A percentile compares a stretch with the other conserved stretches of the same genome.
Conservation (phyloP, 2,797 vertebrate genomes). For the Serranus cabrilla region DNA sequence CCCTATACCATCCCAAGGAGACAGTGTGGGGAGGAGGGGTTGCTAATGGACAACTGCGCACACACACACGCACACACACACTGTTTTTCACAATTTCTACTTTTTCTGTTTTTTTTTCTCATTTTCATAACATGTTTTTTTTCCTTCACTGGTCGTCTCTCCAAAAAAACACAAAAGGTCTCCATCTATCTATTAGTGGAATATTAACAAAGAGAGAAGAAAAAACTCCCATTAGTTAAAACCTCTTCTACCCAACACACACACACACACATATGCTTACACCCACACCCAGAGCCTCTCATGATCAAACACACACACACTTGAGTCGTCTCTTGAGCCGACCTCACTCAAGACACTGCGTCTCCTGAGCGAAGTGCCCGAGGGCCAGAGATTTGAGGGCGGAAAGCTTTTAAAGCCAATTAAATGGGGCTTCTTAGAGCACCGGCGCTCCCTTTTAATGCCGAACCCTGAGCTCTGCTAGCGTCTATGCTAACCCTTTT, state of each 20-base stretch:
- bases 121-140: conserved; percentile 50
- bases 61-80: conserved; percentile 13
- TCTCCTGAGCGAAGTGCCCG: conserved; percentile 80
- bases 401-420: conserved; percentile 91
- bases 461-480: conserved; percentile 77
- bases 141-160: conserved; percentile 40
- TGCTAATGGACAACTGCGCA: conserved; percentile 59
- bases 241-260: conserved; percentile 46
- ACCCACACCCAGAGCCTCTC: conserved; percentile 71
- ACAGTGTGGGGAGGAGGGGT: conserved; percentile 23
- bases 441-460: conserved; percentile 84
- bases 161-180: conserved; percentile 21
- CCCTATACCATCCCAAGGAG: conserved; percentile 72
- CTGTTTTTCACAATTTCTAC: conserved; percentile 43
- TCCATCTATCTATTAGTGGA: conserved; percentile 59
- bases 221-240: conserved; percentile 63
- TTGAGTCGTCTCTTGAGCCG: conserved; percentile 77
- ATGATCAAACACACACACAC: conserved; percentile 81
- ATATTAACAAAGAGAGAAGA: conserved; percentile 63
- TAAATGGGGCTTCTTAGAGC: conserved; percentile 89
- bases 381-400: conserved; percentile 88
- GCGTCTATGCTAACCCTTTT: conserved; percentile 71
- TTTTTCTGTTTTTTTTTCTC: conserved; percentile 45
- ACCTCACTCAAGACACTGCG: conserved; percentile 83
- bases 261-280: conserved; percentile 36